Percentiles rank a stretch among this genome's conserved stretches.
phyloP scores from a whole-genome alignment of 1,140 invertebrate genomes.

The Nilaparvata lugens region DNA sequence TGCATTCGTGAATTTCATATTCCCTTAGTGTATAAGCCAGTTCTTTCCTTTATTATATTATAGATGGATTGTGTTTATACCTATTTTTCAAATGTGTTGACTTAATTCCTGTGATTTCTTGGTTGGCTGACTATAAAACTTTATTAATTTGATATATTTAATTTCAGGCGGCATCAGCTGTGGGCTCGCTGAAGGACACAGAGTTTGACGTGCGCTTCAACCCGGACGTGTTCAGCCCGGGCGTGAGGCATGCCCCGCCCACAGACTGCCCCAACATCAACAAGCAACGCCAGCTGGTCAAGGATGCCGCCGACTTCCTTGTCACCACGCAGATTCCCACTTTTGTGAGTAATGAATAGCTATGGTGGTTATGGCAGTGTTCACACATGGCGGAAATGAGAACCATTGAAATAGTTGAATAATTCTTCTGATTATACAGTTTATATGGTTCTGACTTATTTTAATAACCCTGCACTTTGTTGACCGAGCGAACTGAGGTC shows the following conservation, averaged over 20 bases:
- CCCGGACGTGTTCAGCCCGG: conserved; percentile 93
- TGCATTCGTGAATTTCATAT: too few species aligned
- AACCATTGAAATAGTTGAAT: too few species aligned
- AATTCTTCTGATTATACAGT: not conserved
- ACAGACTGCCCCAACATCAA: conserved; percentile 54
- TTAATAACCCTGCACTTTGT: too few species aligned
- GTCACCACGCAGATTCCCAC: conserved; percentile 86
- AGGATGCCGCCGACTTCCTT: conserved; percentile 92
- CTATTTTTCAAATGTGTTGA: too few species aligned
- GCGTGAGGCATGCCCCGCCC: conserved; percentile 74
- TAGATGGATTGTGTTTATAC: too few species aligned
- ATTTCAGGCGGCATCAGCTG: conserved; percentile 79
- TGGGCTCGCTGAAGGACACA: conserved; percentile 85
- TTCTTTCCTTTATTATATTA: too few species aligned
- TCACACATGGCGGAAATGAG: not conserved
- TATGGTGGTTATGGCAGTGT: too few species aligned
- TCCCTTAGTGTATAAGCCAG: too few species aligned
- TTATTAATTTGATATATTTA: too few species aligned
- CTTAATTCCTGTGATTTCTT: too few species aligned
- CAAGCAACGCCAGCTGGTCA: conserved; percentile 80
- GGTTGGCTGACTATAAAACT: too few species aligned
- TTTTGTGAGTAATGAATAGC: conserved; percentile 73
- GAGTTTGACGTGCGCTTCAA: conserved; percentile 98
- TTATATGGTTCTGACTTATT: not conserved
- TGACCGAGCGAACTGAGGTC: too few species aligned